Base-by-base conservation (phyloP, 2,888 invertebrate species). In the Chelonus formosanus region DNA sequence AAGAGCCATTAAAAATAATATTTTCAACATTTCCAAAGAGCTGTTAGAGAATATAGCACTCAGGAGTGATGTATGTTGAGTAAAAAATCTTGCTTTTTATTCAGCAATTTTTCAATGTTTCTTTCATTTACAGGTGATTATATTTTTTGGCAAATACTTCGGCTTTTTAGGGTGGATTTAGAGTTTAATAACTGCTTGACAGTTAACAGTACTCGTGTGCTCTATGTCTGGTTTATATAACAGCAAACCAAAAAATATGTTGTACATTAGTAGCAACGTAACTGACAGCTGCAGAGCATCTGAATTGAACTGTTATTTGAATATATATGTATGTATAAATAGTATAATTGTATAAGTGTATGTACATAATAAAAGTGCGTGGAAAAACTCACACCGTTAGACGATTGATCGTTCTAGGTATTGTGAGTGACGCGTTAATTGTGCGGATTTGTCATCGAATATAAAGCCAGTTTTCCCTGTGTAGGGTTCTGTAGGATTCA, bases 301-400 rank as follows among this genome's bases (percentile, higher is more conserved):
- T 67, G 74, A 72, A 80, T 80, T 78, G 79, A 81, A 80, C 77
- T 78, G 78, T 80, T 78, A 78, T 78, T 79, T 74, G 78, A 73
- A 20, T 32, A 52, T 65, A 63, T 67, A 68, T 64, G 65, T 65
- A 66, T 57, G 50, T 59, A 44, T 48, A 43, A 63, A 55, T 62
- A 68, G 67, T 70, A 64, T 32, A 44, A 8, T 65, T 60, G 44
- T 56, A 64, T 55, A 60, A 54, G 62, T 60, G 50, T 66, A 35
- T 62, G 7, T 53, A 54, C 68, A 59, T 61, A 36, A 52, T 65
- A 52, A 56, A 56, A 59, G 59, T 57, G 63, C 56, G 66, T 69
- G 66, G 67, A 67, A 70, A 72, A 70, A 68, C 65, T 68, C 58
- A 69, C 67, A 68, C 68, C 70, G 68, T 55, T 63, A 59, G 68